Base-by-base conservation (phyloP, 2,888 invertebrate genomes). In the Philopedon plagiatum region DNA sequence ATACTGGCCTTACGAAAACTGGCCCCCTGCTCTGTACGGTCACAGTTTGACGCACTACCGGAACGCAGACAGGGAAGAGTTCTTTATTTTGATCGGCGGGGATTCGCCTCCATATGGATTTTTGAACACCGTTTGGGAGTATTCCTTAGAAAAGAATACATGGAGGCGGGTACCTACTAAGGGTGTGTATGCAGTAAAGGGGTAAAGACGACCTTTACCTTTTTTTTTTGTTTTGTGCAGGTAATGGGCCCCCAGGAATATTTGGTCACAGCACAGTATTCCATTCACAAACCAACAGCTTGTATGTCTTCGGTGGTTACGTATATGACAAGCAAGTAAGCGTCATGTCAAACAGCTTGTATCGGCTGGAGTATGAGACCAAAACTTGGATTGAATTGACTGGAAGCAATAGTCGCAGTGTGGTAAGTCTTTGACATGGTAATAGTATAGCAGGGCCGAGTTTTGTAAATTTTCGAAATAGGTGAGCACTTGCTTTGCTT, bases 181-280 rank as follows among this genome's bases (percentile, higher is more conserved):
- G 71, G 97, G 97, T 65, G 49, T 26, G n/a, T 13, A 58, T 29
- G 4, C 7, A n/a, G n/a, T n/a, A n/a, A n/a, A n/a, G n/a, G n/a
- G n/a, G n/a, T n/a, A n/a, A n/a, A n/a, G n/a, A n/a, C n/a, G n/a
- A 5, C 29, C 29, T 54, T 15, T 13, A 54, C 29, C 29, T 56
- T 9, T 2, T 26, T 3, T 21, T 58, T 15, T 34, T 34, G 19
- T 21, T 1, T 26, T 23, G 1, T 41, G 13, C 13, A 70, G 70
- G 70, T 3, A 89, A 92, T 8, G 91, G 91, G 49, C 95, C 95
- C 0, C 86, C 92, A 1, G 95, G 94, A 32, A 88, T 96, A 26
- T 97, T 94, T 81, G 97, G 97, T 0, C 98, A 98, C 83, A 93
- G 93, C 58, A 93, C 96, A 0, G 94, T 97, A 0, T 97, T 94